Percentiles rank a stretch among this genome's conserved stretches.
Evolutionary conservation across 2,113 vertebrate species (phyloP).

Genomic region (Tapirus terrestris): DNA sequence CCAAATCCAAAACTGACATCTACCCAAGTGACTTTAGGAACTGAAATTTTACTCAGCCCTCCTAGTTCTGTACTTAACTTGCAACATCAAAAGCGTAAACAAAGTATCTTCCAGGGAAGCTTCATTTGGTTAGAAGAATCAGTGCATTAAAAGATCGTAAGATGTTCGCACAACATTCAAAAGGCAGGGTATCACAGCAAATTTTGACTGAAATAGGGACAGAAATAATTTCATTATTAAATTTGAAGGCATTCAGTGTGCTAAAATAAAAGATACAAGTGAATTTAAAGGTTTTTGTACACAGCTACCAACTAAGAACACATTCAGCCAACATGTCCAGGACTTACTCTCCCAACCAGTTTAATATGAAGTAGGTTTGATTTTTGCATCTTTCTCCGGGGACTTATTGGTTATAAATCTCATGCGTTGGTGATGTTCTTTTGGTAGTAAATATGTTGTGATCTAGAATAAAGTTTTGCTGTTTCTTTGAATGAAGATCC

Average conservation of each 20-base stretch:
- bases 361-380: not conserved
- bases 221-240: constrained; percentile 39
- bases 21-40: constrained; percentile 64
- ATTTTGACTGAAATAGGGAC: not conserved
- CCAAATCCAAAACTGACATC: constrained; percentile 86
- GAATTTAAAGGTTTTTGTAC: not conserved
- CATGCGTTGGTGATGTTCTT: not conserved
- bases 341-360: not conserved
- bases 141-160: not conserved
- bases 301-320: not conserved
- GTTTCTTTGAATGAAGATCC: not conserved
- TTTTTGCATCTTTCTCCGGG: not conserved
- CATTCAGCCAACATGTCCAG: not conserved
- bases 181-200: not conserved
- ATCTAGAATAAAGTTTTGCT: not conserved
- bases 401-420: not conserved
- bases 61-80: not conserved
- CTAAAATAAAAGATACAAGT: not conserved
- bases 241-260: not conserved
- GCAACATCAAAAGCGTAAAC: constrained; percentile 36
- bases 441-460: not conserved
- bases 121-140: not conserved
- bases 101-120: not conserved
- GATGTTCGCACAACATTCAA: not conserved
- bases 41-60: constrained; percentile 1